Evolutionary conservation across 1,140 invertebrate genomes (phyloP).

Genomic region (Calliopsis andreniformis): DNA sequence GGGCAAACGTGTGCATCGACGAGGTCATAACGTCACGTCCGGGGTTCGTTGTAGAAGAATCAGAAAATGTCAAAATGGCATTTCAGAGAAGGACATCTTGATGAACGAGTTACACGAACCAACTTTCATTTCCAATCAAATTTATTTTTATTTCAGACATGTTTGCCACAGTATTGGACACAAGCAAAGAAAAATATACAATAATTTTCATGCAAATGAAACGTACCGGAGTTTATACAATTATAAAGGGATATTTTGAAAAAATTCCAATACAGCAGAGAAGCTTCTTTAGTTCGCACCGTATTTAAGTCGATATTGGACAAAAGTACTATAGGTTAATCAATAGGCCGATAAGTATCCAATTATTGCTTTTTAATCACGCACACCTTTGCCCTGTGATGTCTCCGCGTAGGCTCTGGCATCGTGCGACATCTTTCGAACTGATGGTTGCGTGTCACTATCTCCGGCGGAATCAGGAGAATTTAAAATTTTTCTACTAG

Average conservation of each 20-base stretch:
- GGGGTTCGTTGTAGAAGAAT: not conserved
- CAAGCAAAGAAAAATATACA: not conserved
- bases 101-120: not conserved
- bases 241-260: no score
- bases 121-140: not conserved
- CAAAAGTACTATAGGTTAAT: no score
- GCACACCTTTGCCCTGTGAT: not conserved
- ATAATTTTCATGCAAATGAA: no score
- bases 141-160: not conserved
- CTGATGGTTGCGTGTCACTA: not conserved
- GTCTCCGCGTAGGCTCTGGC: not conserved
- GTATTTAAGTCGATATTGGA: no score
- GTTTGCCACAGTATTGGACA: not conserved
- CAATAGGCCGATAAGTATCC: not conserved
- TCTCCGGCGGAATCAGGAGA: not conserved
- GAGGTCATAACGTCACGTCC: not conserved
- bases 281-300: not conserved
- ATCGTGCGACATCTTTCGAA: slow-evolving; percentile 25
- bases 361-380: not conserved
- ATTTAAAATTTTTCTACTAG: no score
- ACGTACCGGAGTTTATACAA: no score
- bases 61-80: not conserved
- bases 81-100: not conserved
- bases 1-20: slow-evolving; percentile 18
- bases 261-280: no score